Evolutionary conservation across 1,140 invertebrate species (phyloP).

Genomic region (Zaprionus capensis): DNA sequence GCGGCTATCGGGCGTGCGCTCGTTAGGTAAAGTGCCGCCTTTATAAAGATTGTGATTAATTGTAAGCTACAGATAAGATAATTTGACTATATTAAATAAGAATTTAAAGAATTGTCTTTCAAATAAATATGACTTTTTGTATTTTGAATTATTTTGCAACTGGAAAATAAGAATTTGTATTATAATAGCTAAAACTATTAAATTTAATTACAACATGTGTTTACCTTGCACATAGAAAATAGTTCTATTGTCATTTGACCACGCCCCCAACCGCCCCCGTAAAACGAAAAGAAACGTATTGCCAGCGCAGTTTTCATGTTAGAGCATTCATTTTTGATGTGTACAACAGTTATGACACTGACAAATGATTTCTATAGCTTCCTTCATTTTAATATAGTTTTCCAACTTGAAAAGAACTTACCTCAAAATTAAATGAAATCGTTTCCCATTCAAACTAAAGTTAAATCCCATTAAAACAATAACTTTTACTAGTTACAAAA

Average conservation of each 20-base stretch:
- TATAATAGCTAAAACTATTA: too few relatives aligned
- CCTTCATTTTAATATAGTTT: not conserved
- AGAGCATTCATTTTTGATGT: too few relatives aligned
- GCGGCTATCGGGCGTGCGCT: not conserved
- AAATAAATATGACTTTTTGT: not conserved
- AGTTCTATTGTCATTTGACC: too few relatives aligned
- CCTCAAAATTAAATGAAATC: not conserved
- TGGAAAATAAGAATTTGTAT: not conserved
- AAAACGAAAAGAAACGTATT: too few relatives aligned
- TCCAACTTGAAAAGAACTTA: not conserved
- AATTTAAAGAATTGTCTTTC: not conserved
- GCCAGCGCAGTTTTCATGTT: too few relatives aligned
- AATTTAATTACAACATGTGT: too few relatives aligned
- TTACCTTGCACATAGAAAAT: too few relatives aligned
- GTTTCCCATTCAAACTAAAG: too few relatives aligned
- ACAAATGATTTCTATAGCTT: too few relatives aligned
- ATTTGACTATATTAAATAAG: not conserved
- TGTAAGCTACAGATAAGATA: not conserved
- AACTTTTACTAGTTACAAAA: not conserved
- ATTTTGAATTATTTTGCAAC: not conserved
- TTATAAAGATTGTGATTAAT: slow-evolving; percentile 15
- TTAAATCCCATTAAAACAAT: too few relatives aligned
- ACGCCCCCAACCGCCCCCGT: too few relatives aligned
- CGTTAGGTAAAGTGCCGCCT: not conserved
- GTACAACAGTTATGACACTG: too few relatives aligned